Percentiles rank a stretch among this genome's conserved stretches.
Evolutionary conservation across 1,140 invertebrate genomes (phyloP).

Genomic region (Colletes gigas): DNA sequence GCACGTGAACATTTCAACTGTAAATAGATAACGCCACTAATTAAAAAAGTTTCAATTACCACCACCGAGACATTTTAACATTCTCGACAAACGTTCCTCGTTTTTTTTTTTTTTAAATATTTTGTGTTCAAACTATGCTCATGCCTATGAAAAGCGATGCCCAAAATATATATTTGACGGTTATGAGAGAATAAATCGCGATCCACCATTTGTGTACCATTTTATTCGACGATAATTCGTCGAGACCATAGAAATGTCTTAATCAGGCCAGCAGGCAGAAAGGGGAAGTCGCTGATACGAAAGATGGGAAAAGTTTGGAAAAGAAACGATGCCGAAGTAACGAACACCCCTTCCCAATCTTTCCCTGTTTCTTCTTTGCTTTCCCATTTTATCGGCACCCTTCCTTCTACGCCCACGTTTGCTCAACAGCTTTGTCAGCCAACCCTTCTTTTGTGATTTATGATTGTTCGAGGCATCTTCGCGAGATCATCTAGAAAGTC

Average conservation of each 20-base stretch:
- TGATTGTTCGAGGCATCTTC: conserved; percentile 51
- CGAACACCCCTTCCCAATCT: background rate
- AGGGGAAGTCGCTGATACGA: conserved; percentile 12
- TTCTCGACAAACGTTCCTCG: background rate
- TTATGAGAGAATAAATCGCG: conserved; percentile 63
- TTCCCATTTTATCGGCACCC: conserved; percentile 4
- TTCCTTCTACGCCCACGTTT: background rate
- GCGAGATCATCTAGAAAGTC: conserved; percentile 41
- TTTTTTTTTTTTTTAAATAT: background rate
- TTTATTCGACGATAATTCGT: conserved; percentile 72
- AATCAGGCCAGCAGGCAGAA: conserved; percentile 54
- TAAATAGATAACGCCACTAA: no score
- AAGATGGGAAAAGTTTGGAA: conserved; percentile 22
- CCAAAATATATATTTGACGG: background rate
- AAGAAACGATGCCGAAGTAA: background rate
- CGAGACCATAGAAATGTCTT: conserved; percentile 66
- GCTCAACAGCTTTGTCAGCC: conserved; percentile 14
- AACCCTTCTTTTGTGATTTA: conserved; percentile 54
- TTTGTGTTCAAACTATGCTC: no score
- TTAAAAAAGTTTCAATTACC: no score
- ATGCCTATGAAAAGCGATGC: no score
- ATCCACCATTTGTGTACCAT: conserved; percentile 58
- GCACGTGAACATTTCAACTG: no score
- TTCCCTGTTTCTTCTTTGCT: conserved; percentile 47
- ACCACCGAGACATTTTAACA: background rate